Conservation (phyloP, 2,797 vertebrate genomes). For the Phylloscopus collybita region DNA sequence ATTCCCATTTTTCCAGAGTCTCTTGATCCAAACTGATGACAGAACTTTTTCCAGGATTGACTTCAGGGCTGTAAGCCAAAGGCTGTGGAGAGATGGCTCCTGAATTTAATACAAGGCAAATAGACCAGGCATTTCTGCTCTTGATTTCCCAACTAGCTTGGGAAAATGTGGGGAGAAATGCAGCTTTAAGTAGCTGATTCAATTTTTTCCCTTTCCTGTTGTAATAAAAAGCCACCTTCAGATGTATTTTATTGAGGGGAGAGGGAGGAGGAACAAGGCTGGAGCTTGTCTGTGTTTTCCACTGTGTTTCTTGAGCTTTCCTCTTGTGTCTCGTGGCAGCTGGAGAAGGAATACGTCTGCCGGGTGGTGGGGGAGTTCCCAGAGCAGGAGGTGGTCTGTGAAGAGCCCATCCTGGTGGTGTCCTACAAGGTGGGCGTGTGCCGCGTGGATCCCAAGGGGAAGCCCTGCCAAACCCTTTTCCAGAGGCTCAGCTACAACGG, state of each 20-base stretch:
- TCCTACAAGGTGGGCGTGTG: constrained; percentile 92
- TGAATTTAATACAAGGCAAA: not conserved
- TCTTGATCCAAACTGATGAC: not conserved
- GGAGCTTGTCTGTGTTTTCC: not conserved
- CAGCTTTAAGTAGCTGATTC: not conserved
- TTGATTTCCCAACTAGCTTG: rapidly evolving
- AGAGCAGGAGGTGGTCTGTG: constrained; percentile 83
- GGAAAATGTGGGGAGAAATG: not conserved
- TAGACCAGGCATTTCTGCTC: not conserved
- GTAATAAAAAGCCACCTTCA: rapidly evolving
- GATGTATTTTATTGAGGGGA: not conserved
- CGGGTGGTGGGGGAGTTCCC: constrained; percentile 93
- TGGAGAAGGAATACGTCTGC: constrained; percentile 97
- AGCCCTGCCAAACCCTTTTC: constrained; percentile 89
- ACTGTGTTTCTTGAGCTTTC: not conserved
- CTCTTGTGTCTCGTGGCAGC: constrained; percentile 68
- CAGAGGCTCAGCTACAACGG: constrained; percentile 91
- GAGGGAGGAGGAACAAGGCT: not conserved
- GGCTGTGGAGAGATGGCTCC: not conserved
- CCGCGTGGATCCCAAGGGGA: constrained; percentile 90
- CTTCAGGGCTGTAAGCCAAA: not conserved
- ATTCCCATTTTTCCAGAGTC: not conserved
- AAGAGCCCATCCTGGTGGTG: constrained; percentile 93
- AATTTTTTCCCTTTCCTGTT: not conserved
- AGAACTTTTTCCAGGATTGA: not conserved